Evolutionary conservation across 2,888 invertebrate species (phyloP).

Genomic region (Hyalella azteca): DNA sequence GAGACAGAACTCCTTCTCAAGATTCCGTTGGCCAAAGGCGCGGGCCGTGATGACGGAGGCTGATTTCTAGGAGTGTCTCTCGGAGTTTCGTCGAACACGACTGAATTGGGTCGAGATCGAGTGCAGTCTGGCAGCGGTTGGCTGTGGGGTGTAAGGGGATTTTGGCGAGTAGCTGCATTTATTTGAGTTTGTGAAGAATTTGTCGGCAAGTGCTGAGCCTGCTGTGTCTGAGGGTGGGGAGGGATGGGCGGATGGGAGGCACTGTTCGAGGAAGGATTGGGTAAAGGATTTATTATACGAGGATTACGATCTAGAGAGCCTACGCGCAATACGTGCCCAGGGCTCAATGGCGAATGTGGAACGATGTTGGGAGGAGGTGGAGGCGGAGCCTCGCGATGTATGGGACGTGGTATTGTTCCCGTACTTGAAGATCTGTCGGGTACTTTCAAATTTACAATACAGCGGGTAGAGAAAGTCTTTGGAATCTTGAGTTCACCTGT

Average conservation of each 20-base stretch:
- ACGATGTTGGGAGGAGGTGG: constrained; percentile 39
- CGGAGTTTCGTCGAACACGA: constrained; percentile 55
- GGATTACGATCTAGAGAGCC: constrained; percentile 49
- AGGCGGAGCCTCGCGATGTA: constrained; percentile 40
- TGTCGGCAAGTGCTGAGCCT: constrained; percentile 33
- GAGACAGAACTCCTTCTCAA: constrained; percentile 49
- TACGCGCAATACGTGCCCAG: constrained; percentile 52
- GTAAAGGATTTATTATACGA: constrained; percentile 28
- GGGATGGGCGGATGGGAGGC: constrained; percentile 31
- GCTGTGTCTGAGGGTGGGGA: constrained; percentile 37
- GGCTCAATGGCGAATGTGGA: constrained; percentile 33
- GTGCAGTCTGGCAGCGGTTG: constrained; percentile 45
- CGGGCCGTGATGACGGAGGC: constrained; percentile 47
- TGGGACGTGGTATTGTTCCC: constrained; percentile 43
- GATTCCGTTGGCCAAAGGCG: constrained; percentile 55
- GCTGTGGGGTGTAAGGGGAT: constrained; percentile 26
- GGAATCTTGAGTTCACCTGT: constrained; percentile 16
- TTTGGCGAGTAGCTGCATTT: constrained; percentile 26
- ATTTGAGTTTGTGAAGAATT: constrained; percentile 42
- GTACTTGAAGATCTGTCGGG: constrained; percentile 47
- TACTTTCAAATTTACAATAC: constrained; percentile 54
- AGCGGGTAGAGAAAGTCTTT: constrained; percentile 53
- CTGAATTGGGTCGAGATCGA: constrained; percentile 52
- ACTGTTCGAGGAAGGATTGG: constrained; percentile 4
- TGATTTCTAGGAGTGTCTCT: constrained; percentile 43